Evolutionary conservation across 2,113 vertebrate genomes (phyloP).

Genomic region (Lota lota): DNA sequence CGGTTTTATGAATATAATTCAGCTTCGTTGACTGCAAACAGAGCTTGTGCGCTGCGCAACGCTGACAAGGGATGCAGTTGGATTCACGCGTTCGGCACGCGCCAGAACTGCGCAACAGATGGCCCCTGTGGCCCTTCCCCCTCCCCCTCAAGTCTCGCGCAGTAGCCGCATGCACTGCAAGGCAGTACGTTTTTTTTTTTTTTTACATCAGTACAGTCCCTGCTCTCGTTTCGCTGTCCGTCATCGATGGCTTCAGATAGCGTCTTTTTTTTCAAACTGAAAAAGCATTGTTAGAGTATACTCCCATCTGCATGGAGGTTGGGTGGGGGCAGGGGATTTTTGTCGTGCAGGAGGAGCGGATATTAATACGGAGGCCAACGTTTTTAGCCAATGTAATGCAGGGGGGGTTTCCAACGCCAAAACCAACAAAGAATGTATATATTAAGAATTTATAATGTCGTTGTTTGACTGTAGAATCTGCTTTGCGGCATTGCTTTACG

Average conservation of each 20-base stretch:
- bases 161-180: background rate
- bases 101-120: constrained; percentile 67
- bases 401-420: no score
- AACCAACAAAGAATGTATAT: no score
- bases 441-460: no score
- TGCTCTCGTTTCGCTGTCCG: constrained; percentile 15
- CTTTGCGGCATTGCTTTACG: no score
- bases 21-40: no score
- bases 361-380: no score
- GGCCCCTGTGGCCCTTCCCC: constrained; percentile 27
- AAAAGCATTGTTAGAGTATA: constrained; percentile 30
- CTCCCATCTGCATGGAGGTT: constrained; percentile 37
- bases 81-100: constrained; percentile 76
- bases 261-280: constrained; percentile 19
- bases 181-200: background rate
- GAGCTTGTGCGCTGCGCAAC: no score
- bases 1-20: no score
- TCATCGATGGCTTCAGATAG: constrained; percentile 32
- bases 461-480: no score
- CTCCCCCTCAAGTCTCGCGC: constrained; percentile 3
- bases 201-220: constrained; percentile 26
- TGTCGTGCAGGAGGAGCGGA: no score
- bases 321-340: background rate
- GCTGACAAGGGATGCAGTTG: constrained; percentile 11
- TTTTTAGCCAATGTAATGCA: no score